phyloP scores from a whole-genome alignment of 1,140 invertebrate genomes.

The Diplogasteroides magnus region DNA sequence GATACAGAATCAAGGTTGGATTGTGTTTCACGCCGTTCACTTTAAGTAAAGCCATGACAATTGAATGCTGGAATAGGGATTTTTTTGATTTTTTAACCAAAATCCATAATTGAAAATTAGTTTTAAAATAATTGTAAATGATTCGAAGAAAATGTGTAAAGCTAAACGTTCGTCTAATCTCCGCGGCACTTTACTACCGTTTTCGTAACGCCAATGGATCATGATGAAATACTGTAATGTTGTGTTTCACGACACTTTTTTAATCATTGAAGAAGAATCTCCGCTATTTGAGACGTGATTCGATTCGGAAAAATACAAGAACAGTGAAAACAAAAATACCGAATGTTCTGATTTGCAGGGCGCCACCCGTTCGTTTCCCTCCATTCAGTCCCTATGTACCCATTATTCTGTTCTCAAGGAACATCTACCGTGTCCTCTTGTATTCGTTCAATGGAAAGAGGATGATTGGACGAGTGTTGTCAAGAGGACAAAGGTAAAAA shows the following conservation, averaged over 20 bases:
- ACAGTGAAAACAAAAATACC: not conserved
- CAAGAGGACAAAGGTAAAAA: not conserved
- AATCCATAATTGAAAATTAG: too few species aligned
- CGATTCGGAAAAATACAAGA: not conserved
- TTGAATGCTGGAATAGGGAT: not conserved
- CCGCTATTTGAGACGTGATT: too few species aligned
- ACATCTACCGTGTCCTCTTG: not conserved
- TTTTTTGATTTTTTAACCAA: too few species aligned
- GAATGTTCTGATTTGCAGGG: not conserved
- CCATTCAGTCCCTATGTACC: not conserved
- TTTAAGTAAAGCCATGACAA: not conserved
- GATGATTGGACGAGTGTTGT: not conserved
- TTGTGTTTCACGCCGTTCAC: not conserved
- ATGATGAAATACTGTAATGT: not conserved
- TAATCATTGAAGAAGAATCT: too few species aligned
- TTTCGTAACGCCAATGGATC: not conserved
- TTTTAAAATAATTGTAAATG: not conserved
- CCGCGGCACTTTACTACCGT: not conserved
- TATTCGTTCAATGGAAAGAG: not conserved
- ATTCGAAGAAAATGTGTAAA: not conserved
- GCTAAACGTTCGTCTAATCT: not conserved
- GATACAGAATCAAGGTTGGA: not conserved
- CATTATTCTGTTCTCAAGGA: not conserved
- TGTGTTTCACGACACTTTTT: too few species aligned
- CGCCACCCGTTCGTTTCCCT: not conserved